Conservation (phyloP, 2,888 invertebrate species). For the Orchesellides sinensis region DNA sequence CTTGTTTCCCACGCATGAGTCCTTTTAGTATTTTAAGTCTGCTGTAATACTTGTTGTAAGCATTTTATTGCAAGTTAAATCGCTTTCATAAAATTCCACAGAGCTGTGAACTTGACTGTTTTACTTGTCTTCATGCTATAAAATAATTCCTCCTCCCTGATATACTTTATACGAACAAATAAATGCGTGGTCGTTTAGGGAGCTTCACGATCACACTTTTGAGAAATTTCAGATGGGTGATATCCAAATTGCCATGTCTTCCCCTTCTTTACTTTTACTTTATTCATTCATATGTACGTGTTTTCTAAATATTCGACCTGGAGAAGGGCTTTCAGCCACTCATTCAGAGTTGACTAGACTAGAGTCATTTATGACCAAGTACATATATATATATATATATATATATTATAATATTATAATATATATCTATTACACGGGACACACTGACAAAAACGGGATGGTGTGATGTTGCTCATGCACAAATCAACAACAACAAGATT, state of each 20-base stretch:
- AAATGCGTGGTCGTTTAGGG: too few species aligned
- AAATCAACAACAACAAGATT: too few species aligned
- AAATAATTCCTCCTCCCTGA: slow-evolving; percentile 25
- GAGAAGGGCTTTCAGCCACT: too few species aligned
- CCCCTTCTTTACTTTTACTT: neutral
- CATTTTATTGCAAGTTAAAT: slow-evolving; percentile 62
- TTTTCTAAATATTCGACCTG: neutral
- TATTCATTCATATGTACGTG: neutral
- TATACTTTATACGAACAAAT: too few species aligned
- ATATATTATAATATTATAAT: neutral
- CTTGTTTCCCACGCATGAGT: slow-evolving; percentile 45
- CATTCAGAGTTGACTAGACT: neutral
- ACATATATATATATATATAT: neutral
- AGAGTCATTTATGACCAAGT: too few species aligned
- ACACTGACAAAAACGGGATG: neutral
- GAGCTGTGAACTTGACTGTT: slow-evolving; percentile 65
- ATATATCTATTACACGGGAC: neutral
- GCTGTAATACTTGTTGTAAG: slow-evolving; percentile 18
- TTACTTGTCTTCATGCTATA: slow-evolving; percentile 61
- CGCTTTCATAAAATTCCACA: slow-evolving; percentile 58
- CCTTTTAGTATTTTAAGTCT: slow-evolving; percentile 17
- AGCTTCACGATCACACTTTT: too few species aligned
- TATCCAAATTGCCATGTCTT: slow-evolving; percentile 10
- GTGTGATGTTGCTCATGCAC: neutral
- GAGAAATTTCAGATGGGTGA: too few species aligned